Evolutionary conservation across 2,797 vertebrate species (phyloP).

Genomic region (Enteromius radiatus): DNA sequence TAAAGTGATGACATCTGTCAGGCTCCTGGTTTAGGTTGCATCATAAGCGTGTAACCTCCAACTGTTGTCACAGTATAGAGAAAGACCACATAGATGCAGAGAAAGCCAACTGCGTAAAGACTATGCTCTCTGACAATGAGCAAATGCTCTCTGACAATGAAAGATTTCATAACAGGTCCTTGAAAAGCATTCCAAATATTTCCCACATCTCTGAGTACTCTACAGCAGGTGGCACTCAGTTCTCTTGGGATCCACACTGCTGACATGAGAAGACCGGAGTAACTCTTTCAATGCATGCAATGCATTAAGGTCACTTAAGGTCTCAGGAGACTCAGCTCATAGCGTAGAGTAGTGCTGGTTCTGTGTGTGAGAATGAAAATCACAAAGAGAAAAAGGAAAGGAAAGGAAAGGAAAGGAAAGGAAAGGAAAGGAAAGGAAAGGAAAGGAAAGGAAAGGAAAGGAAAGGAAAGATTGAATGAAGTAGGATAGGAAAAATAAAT

Average conservation of each 20-base stretch:
- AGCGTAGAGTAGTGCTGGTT: background rate
- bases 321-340: background rate
- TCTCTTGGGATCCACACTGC: background rate
- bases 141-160: background rate
- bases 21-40: background rate
- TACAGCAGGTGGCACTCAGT: constrained; percentile 16
- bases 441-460: background rate
- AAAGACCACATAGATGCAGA: background rate
- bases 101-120: background rate
- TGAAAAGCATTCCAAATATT: background rate
- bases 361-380: constrained; percentile 12
- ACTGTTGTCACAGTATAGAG: background rate
- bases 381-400: background rate
- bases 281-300: constrained; percentile 24
- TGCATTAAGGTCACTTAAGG: constrained; percentile 27
- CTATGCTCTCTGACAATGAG: background rate
- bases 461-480: background rate
- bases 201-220: background rate
- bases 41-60: background rate
- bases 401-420: constrained; percentile 4
- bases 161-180: background rate
- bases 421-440: background rate
- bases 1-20: constrained; percentile 24
- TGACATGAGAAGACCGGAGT: background rate
- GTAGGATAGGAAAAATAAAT: background rate